Percentiles rank a stretch among this genome's conserved stretches.
These are phyloP conservation scores for Lutjanus erythropterus DNA, from an alignment of 2,113 vertebrate genomes.

Conservation along the genomic window DNA sequence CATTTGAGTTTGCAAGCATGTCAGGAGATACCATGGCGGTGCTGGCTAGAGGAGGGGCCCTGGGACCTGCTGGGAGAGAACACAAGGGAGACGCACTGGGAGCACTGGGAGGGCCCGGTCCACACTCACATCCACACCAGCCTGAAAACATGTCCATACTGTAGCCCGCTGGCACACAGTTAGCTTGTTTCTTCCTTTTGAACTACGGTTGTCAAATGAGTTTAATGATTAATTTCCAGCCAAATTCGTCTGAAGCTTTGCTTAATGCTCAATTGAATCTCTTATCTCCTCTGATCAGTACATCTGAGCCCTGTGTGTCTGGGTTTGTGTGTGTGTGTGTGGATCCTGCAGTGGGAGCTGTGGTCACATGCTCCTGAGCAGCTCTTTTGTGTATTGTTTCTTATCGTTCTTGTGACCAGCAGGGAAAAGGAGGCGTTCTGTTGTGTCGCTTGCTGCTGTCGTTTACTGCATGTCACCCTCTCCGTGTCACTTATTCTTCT, in stretches of 20 bases:
- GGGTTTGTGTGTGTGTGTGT: slow-evolving; percentile 41
- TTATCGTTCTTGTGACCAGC: slow-evolving; percentile 63
- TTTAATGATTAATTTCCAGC: slow-evolving; percentile 60
- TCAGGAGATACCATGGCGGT: slow-evolving; percentile 90
- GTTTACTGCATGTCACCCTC: neutral
- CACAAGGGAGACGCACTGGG: slow-evolving; percentile 79
- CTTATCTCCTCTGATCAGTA: slow-evolving; percentile 55
- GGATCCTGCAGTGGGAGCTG: slow-evolving; percentile 41
- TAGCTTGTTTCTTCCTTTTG: slow-evolving; percentile 41
- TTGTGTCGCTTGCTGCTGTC: slow-evolving; percentile 17
- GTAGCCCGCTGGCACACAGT: slow-evolving; percentile 61
- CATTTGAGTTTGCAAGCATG: slow-evolving; percentile 91
- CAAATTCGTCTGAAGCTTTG: slow-evolving; percentile 20
- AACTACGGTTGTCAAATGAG: slow-evolving; percentile 36
- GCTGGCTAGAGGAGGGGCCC: slow-evolving; percentile 80
- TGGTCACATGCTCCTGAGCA: slow-evolving; percentile 68
- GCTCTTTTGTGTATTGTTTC: slow-evolving; percentile 78
- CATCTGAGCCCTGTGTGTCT: slow-evolving; percentile 27
- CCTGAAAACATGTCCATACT: slow-evolving; percentile 82
- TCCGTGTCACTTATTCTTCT: slow-evolving; percentile 5
- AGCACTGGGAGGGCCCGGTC: slow-evolving; percentile 52
- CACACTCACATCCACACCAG: slow-evolving; percentile 69
- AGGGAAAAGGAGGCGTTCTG: slow-evolving; percentile 46
- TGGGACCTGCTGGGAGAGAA: slow-evolving; percentile 70
- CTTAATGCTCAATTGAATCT: slow-evolving; percentile 33